Conservation (phyloP, 2,113 vertebrate species). For the Merops nubicus region DNA sequence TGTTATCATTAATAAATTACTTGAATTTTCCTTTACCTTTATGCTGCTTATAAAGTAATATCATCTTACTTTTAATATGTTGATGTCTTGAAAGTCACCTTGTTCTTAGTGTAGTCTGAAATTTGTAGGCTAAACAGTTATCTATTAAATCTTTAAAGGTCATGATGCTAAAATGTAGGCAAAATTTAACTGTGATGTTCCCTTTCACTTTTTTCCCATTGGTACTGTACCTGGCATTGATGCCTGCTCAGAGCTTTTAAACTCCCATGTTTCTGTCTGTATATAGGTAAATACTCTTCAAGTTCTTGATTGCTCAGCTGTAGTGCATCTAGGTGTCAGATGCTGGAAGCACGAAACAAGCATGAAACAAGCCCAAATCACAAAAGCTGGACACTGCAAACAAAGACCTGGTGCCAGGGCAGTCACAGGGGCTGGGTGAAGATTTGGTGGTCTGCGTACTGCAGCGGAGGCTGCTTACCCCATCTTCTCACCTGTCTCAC, state of each 20-base stretch:
- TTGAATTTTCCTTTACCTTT: slow-evolving; percentile 8
- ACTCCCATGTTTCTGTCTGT: background rate
- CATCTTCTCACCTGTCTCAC: no score
- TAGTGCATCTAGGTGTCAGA: background rate
- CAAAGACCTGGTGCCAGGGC: no score
- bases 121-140: background rate
- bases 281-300: background rate
- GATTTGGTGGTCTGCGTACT: no score
- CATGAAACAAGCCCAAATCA: no score
- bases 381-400: no score
- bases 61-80: background rate
- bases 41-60: background rate
- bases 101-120: background rate
- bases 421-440: no score
- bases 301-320: background rate
- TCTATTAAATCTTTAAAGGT: background rate
- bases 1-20: background rate
- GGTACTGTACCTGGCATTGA: background rate
- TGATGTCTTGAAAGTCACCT: background rate
- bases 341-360: no score
- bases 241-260: background rate
- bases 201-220: background rate
- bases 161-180: background rate
- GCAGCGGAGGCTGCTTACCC: no score
- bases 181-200: background rate